phyloP scores from a whole-genome alignment of 2,797 vertebrate genomes.

The Sebastes diploproa region DNA sequence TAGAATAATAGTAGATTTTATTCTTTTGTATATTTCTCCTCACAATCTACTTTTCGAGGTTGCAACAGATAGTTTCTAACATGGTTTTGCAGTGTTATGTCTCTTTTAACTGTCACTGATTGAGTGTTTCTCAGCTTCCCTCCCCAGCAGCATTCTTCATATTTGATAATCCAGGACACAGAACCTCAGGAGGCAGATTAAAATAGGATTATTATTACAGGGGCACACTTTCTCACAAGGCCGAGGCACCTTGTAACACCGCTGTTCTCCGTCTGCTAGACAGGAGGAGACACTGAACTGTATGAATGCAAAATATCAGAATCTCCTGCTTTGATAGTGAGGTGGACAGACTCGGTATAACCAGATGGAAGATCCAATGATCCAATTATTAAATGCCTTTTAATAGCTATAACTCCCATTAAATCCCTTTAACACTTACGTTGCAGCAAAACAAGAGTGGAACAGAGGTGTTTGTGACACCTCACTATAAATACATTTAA shows the following conservation, averaged over 20 bases:
- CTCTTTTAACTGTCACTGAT: conserved; percentile 13
- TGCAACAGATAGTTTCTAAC: not conserved
- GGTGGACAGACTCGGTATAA: not conserved
- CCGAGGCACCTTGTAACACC: conserved; percentile 10
- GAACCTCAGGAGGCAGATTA: conserved; percentile 75
- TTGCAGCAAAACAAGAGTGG: conserved; percentile 14
- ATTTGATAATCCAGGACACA: conserved; percentile 76
- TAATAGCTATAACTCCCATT: not conserved
- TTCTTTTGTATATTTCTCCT: not conserved
- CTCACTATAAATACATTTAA: conserved; percentile 36
- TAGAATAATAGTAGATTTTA: not conserved
- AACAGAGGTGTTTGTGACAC: conserved; percentile 27
- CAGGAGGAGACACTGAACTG: not conserved
- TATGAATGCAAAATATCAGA: not conserved
- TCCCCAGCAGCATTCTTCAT: conserved; percentile 33
- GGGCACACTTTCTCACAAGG: conserved; percentile 34
- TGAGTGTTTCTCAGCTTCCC: not conserved
- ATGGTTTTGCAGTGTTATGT: not conserved
- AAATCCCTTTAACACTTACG: conserved; percentile 16
- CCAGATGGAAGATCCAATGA: not conserved
- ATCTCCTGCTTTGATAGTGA: not conserved
- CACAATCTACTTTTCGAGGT: not conserved
- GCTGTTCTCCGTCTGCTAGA: conserved; percentile 22
- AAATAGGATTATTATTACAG: conserved; percentile 77
- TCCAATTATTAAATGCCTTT: not conserved